These are phyloP conservation scores for Ardeotis arabs DNA, from an alignment of 2,113 vertebrate species.

Conservation along the genomic window DNA sequence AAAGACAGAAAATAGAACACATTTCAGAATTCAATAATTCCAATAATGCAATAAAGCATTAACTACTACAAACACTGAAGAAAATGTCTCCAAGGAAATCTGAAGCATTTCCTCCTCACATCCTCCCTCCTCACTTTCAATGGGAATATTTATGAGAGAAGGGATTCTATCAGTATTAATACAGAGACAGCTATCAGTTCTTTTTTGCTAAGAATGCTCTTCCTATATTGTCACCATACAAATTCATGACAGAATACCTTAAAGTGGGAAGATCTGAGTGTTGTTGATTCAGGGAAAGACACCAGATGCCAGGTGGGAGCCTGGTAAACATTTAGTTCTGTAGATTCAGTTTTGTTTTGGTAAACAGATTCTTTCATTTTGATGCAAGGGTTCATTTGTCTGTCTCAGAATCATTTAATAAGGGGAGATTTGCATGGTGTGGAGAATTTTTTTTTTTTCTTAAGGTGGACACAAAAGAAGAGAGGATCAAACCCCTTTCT, in stretches of 20 bases:
- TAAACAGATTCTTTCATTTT: not conserved
- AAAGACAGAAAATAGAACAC: not conserved
- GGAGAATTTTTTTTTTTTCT: not conserved
- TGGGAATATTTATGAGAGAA: not conserved
- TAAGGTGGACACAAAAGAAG: not conserved
- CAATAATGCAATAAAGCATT: not conserved
- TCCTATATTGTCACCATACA: not conserved
- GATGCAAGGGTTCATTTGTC: not conserved
- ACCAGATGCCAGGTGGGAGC: not conserved
- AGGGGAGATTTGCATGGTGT: not conserved
- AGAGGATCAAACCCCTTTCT: not conserved
- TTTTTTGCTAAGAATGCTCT: not conserved
- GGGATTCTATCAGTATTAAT: not conserved
- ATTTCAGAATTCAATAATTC: conserved; percentile 6
- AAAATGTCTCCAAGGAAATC: not conserved
- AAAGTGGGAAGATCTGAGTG: not conserved
- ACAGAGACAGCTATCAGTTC: not conserved
- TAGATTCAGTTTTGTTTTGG: not conserved
- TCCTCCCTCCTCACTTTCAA: not conserved
- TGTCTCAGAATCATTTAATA: not conserved
- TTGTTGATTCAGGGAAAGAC: not conserved
- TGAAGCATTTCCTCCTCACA: not conserved
- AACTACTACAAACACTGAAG: not conserved
- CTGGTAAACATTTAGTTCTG: not conserved
- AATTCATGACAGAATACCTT: not conserved